These are phyloP conservation scores for Clanis bilineata DNA, from an alignment of 2,888 invertebrate species.

Conservation along the genomic window DNA sequence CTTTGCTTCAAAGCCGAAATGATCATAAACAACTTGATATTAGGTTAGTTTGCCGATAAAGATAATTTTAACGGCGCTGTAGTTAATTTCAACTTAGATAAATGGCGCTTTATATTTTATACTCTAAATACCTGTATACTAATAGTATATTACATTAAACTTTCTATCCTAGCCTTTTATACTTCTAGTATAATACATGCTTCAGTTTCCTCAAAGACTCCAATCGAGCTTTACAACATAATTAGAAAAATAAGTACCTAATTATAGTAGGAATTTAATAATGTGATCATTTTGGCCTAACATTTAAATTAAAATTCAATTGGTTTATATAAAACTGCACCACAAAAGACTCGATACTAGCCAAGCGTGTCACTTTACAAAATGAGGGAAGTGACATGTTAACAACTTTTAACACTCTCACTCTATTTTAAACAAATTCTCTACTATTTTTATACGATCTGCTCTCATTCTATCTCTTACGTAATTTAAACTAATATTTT, in stretches of 20 bases:
- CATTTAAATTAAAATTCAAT: neutral
- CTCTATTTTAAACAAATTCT: conserved; percentile 43
- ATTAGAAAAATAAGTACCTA: neutral
- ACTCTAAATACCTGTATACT: too few relatives aligned
- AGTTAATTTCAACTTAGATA: too few relatives aligned
- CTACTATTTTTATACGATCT: conserved; percentile 35
- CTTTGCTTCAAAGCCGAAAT: conserved; percentile 12
- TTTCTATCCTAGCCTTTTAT: too few relatives aligned
- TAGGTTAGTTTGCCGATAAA: too few relatives aligned
- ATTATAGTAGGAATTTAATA: neutral
- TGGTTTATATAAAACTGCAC: conserved; percentile 54
- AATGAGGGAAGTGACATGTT: conserved; percentile 39
- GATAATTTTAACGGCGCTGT: too few relatives aligned
- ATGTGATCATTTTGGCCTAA: conserved; percentile 6
- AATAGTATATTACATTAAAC: too few relatives aligned
- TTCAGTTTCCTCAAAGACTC: too few relatives aligned
- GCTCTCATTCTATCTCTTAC: conserved; percentile 32
- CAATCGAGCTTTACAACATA: too few relatives aligned
- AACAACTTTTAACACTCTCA: conserved; percentile 47
- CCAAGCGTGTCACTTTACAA: conserved; percentile 38
- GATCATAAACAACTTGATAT: neutral
- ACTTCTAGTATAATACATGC: too few relatives aligned
- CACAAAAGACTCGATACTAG: conserved; percentile 30
- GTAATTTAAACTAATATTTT: conserved; percentile 27
- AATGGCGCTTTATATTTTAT: too few relatives aligned